Base-by-base conservation (phyloP, 2,888 invertebrate genomes). In the Ariolimax columbianus region DNA sequence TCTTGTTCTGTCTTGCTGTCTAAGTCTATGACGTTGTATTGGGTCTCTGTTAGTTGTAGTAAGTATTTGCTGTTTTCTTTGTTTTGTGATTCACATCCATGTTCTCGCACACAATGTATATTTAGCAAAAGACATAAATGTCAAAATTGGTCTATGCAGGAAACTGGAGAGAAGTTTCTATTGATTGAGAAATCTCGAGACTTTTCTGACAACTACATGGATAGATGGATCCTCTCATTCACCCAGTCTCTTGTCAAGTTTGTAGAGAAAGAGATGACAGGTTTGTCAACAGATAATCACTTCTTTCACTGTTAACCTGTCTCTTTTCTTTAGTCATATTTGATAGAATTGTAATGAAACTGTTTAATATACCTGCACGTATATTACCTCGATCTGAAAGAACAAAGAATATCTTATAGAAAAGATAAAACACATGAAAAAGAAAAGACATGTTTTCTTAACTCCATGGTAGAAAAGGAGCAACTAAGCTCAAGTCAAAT, bases 181-280 rank as follows among this genome's bases (percentile, higher is more conserved):
- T 95, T 94, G 89, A 93, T 94, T 83, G 94, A 94, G 85, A 89
- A 90, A 11, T 89, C 89, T 17, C 83, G 90, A 77, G 91, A 92
- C 47, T 84, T 89, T 66, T 94, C 94, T 0, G 91, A 91, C 86
- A 98, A 98, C 93, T 96, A 98, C 75, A 98, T 99, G 97, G 99
- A 99, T 94, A 96, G 96, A 88, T 99, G 99, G 99, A 98, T 99
- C 84, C 94, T 98, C 47, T 99, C 99, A 0, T 99, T 98, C 93
- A 98, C 98, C 0, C 99, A 99, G 94, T 97, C 97, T 0, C 95
- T 99, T 19, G 95, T 99, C 77, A 96, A 96, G 88, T 99, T 97
- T 95, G 96, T 99, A 17, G 96, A 97, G 80, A 95, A 96, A 90
- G 99, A 99, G 95, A 99, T 99, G 99, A 96, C 93, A 88, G 94